Base-by-base conservation (phyloP, 2,888 invertebrate species). In the Erebia epiphron region DNA sequence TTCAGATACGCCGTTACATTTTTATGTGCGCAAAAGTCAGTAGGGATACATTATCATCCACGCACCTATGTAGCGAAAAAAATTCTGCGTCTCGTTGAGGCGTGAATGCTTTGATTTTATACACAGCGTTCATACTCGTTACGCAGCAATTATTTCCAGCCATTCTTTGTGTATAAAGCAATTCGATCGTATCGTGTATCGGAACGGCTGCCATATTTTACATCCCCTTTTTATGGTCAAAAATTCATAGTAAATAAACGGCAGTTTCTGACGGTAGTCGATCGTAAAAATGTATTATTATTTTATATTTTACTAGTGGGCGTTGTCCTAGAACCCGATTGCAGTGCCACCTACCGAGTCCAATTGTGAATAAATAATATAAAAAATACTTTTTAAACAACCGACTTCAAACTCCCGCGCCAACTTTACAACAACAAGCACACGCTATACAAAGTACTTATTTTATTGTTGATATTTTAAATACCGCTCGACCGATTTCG, bases 81-180 rank as follows among this genome's bases (percentile, higher is more conserved):
- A 14, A 58, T 14, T 43, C 18, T 18, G 43, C 13, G 43, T 46
- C 43, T 3, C 46, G 46, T 66, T 43, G 56, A 57, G 18, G 57
- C 66, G 66, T 66, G 66, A 64, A 64, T 35, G 54, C 50, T 63
- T 63, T 63, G 62, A 64, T 52, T 64, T 64, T 65, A 49, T 43
- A 65, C 43, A 56, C 16, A 56, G 41, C 14, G 50, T 26, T 16
- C 56, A 21, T 18, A 56, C 49, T 58, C 58, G 57, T 58, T 49
- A 49, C 26, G 67, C 49, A 58, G 67, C 67, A 67, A 67, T 58
- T 58, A 67, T 46, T 67, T 67, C 67, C 67, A 67, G 57, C 67
- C 49, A 67, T 67, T 57, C 57, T 46, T 43, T 35, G 10, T 18
- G 43, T 43, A 66, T 52, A 41, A 52, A 52, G 52, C 54, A 35